Evolutionary conservation across 1,140 invertebrate species (phyloP).

Genomic region (Parasteatoda tepidariorum): DNA sequence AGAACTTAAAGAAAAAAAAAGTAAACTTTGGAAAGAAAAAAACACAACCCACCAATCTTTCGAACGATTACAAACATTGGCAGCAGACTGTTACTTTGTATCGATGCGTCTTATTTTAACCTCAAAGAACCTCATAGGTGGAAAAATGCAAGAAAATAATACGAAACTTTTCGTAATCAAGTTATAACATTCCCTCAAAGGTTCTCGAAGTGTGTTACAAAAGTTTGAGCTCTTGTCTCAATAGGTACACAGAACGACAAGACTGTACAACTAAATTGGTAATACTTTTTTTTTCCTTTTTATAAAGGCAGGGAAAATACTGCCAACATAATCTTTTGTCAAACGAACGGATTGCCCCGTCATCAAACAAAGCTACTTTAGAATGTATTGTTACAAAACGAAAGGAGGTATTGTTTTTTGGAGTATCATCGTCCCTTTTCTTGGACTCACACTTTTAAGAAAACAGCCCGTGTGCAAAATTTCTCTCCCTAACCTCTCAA

Average conservation of each 20-base stretch:
- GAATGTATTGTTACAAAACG: conserved; percentile 43
- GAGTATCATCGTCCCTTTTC: conserved; percentile 49
- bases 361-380: conserved; percentile 47
- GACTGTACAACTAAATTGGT: conserved; percentile 12
- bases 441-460: conserved; percentile 41
- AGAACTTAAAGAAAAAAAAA: no score
- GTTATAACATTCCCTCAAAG: conserved; percentile 11
- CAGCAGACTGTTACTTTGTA: not conserved
- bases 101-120: not conserved
- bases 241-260: not conserved
- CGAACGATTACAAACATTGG: no score
- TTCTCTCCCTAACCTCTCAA: conserved; percentile 39
- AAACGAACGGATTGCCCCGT: conserved; percentile 45
- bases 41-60: no score
- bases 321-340: conserved; percentile 48
- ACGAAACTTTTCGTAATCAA: conserved; percentile 30
- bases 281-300: no score
- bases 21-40: no score
- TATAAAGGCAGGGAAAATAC: conserved; percentile 47
- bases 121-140: not conserved
- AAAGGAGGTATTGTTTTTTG: conserved; percentile 54
- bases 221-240: not conserved
- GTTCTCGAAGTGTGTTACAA: conserved; percentile 14
- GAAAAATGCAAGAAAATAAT: not conserved
- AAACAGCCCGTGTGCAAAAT: conserved; percentile 51